Evolutionary conservation across 2,113 vertebrate species (phyloP).

Genomic region (Phoenicopterus ruber): DNA sequence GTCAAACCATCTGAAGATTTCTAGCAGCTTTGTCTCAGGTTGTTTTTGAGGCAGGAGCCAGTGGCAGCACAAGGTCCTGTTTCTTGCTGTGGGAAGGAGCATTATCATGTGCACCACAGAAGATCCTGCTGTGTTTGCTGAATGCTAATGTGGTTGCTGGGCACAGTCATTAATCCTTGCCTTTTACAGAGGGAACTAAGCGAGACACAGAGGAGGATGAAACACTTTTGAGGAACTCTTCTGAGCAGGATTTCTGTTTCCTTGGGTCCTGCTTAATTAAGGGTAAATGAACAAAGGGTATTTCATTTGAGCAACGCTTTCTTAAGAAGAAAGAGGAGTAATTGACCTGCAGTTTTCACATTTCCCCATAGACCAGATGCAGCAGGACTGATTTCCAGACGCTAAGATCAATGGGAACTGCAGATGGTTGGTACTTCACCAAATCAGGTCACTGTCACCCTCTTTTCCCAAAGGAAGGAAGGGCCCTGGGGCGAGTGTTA

Average conservation of each 20-base stretch:
- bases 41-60: slow-evolving; percentile 67
- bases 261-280: slow-evolving; percentile 53
- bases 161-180: slow-evolving; percentile 25
- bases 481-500: neutral
- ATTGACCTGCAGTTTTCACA: slow-evolving; percentile 31
- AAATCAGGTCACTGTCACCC: slow-evolving; percentile 37
- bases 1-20: slow-evolving; percentile 62
- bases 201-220: neutral
- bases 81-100: slow-evolving; percentile 58
- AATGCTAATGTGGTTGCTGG: slow-evolving; percentile 47
- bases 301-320: slow-evolving; percentile 36
- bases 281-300: slow-evolving; percentile 49
- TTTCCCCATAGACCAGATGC: slow-evolving; percentile 20
- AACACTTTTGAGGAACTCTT: slow-evolving; percentile 53
- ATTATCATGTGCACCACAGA: slow-evolving; percentile 35
- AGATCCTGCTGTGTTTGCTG: slow-evolving; percentile 7
- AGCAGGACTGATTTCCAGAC: slow-evolving; percentile 34
- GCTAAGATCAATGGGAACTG: neutral
- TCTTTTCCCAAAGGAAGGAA: slow-evolving; percentile 2
- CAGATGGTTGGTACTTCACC: neutral
- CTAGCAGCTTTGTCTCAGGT: slow-evolving; percentile 65
- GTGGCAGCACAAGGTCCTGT: slow-evolving; percentile 10
- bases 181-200: slow-evolving; percentile 25
- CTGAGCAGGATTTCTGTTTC: slow-evolving; percentile 53
- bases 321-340: slow-evolving; percentile 34